phyloP scores from a whole-genome alignment of 2,888 invertebrate genomes.

The Aporophyla nigra region DNA sequence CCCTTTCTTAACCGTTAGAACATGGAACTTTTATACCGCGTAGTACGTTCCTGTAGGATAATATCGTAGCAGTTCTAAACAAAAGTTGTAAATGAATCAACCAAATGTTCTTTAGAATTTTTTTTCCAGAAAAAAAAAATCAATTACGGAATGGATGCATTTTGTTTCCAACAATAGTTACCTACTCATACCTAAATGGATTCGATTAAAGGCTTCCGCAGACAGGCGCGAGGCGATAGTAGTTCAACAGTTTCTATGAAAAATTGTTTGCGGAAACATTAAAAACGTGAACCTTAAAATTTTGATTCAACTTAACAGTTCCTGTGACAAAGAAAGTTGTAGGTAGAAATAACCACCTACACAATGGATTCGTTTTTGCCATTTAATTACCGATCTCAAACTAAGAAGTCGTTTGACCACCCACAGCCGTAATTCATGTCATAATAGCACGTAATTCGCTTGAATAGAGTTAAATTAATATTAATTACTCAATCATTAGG shows the following conservation, averaged over 20 bases:
- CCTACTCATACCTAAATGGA: neutral
- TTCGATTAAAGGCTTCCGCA: no score
- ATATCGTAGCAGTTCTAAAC: neutral
- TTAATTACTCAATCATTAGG: constrained; percentile 54
- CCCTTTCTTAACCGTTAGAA: no score
- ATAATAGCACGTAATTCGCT: constrained; percentile 28
- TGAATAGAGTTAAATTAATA: constrained; percentile 39
- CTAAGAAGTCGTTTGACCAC: constrained; percentile 40
- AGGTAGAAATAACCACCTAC: neutral
- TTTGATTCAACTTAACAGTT: neutral
- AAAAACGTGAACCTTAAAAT: no score
- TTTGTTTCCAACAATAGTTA: neutral
- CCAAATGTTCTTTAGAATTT: neutral
- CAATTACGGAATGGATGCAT: neutral
- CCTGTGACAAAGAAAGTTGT: constrained; percentile 20
- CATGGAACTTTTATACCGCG: neutral
- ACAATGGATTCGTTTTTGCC: constrained; percentile 19
- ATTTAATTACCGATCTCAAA: constrained; percentile 23
- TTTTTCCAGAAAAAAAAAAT: no score
- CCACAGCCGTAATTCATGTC: constrained; percentile 23
- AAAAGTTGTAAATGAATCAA: neutral
- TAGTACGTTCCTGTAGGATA: neutral
- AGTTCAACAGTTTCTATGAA: no score
- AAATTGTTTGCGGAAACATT: no score
- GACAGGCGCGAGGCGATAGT: no score